phyloP scores from a whole-genome alignment of 2,888 invertebrate genomes.

The Anthophora plumipes region DNA sequence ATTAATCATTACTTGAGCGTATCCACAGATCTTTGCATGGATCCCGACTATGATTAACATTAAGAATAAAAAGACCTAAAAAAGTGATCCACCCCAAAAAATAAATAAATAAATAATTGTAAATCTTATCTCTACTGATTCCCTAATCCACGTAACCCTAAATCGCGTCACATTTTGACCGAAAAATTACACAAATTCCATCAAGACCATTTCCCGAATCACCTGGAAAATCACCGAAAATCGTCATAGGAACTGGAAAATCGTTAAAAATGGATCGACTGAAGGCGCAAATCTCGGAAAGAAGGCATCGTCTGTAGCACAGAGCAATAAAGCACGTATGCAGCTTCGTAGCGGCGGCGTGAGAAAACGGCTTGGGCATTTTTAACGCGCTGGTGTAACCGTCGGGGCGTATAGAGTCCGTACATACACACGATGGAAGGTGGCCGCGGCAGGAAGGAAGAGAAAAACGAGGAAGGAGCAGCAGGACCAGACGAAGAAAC shows the following conservation, averaged over 20 bases:
- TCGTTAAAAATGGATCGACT: not conserved
- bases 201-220: not conserved
- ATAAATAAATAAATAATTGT: too few relatives aligned
- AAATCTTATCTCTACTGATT: too few relatives aligned
- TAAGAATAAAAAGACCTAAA: too few relatives aligned
- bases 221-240: not conserved
- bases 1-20: too few relatives aligned
- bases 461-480: conserved; percentile 45
- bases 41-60: too few relatives aligned
- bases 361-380: conserved; percentile 80
- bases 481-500: conserved; percentile 17
- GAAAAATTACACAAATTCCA: too few relatives aligned
- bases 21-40: too few relatives aligned
- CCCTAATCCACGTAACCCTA: too few relatives aligned
- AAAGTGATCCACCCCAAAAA: too few relatives aligned
- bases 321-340: conserved; percentile 65
- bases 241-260: not conserved
- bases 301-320: not conserved
- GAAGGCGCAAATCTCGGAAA: not conserved
- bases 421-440: conserved; percentile 23
- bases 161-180: too few relatives aligned
- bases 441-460: conserved; percentile 52
- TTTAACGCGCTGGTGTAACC: conserved; percentile 70
- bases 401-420: conserved; percentile 51
- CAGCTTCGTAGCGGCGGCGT: conserved; percentile 75